Evolutionary conservation across 2,888 invertebrate genomes (phyloP).

Genomic region (Pterobdella sp.): DNA sequence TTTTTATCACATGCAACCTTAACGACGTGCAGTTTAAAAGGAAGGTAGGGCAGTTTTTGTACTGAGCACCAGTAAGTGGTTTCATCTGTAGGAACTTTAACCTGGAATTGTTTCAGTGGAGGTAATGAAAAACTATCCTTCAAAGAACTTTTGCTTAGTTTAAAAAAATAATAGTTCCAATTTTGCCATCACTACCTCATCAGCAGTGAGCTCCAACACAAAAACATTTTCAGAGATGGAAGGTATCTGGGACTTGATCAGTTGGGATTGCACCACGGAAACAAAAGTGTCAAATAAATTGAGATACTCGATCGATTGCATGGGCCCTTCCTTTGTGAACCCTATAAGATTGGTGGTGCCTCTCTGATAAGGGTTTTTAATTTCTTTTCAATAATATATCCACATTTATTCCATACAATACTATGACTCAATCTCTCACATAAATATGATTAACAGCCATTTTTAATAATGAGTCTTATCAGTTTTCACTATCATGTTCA

Average conservation of each 20-base stretch:
- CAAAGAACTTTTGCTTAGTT: not conserved
- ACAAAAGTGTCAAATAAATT: constrained; percentile 38
- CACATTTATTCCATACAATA: not conserved
- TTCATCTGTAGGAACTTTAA: constrained; percentile 67
- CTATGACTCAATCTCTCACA: not conserved
- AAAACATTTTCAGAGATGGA: constrained; percentile 43
- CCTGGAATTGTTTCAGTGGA: constrained; percentile 40
- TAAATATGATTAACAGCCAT: not conserved
- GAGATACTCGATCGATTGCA: constrained; percentile 33
- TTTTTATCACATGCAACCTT: constrained; percentile 53
- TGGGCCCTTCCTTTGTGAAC: constrained; percentile 38
- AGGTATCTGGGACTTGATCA: constrained; percentile 44
- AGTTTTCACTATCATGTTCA: too few relatives aligned
- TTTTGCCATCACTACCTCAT: constrained; percentile 39
- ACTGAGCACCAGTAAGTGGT: constrained; percentile 97
- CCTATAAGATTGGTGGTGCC: constrained; percentile 52
- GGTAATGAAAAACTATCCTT: not conserved
- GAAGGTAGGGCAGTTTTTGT: constrained; percentile 66
- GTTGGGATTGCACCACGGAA: constrained; percentile 45
- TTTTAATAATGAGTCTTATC: too few relatives aligned
- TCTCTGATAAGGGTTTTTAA: constrained; percentile 35
- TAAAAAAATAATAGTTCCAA: constrained; percentile 2
- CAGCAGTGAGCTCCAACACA: constrained; percentile 44
- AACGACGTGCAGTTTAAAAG: constrained; percentile 64
- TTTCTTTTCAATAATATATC: not conserved